A percentile compares a stretch with the other conserved stretches of the same genome.
These are phyloP conservation scores for Tanypteryx hageni DNA, from an alignment of 2,888 invertebrate genomes.

Conservation along the genomic window DNA sequence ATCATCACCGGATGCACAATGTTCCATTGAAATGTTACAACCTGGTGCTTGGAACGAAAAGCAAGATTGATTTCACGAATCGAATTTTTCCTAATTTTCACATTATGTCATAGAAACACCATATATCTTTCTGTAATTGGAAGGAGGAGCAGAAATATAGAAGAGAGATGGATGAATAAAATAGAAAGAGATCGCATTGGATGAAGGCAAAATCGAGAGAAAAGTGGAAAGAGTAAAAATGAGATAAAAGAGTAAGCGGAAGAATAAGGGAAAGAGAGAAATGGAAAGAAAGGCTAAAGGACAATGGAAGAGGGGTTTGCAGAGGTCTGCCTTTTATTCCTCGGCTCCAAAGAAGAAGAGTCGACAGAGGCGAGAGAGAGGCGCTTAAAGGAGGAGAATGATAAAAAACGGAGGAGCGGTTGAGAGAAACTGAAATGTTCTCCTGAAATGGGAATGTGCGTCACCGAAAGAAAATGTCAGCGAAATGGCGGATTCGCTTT, in stretches of 20 bases:
- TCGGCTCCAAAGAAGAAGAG: neutral
- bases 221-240: neutral
- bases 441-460: neutral
- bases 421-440: too few relatives aligned
- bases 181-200: neutral
- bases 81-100: too few relatives aligned
- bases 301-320: neutral
- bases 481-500: too few relatives aligned
- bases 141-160: too few relatives aligned
- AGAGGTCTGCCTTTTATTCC: neutral
- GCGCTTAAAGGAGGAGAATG: neutral
- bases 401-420: too few relatives aligned
- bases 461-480: too few relatives aligned
- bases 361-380: neutral
- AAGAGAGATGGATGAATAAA: neutral
- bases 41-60: too few relatives aligned
- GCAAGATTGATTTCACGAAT: too few relatives aligned
- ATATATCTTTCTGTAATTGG: too few relatives aligned
- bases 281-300: neutral
- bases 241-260: neutral
- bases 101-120: too few relatives aligned
- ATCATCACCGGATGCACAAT: too few relatives aligned
- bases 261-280: neutral
- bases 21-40: too few relatives aligned
- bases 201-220: neutral